Evolutionary conservation across 2,888 invertebrate genomes (phyloP), one percentile per base, ranked within the genome.

Genomic region (Hydrotaea cyrtoneurina): DNA sequence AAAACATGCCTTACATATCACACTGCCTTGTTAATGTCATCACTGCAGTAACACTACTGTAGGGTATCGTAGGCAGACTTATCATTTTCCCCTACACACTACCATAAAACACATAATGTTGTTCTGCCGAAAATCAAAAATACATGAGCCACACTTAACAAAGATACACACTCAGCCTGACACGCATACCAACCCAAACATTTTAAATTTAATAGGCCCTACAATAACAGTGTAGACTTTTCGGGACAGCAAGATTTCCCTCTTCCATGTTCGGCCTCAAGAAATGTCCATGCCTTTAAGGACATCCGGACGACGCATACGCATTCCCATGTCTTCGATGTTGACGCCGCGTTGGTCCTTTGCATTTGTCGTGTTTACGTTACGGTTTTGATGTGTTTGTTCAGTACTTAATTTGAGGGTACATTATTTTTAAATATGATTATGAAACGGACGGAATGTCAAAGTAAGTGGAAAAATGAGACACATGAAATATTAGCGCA

Each of bases 401-500:
- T 84, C 71, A 80, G 75, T 57, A 64, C 74, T 84, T 80, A 84
- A 80, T 84, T 84, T 84, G 80, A 75, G 80, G 83, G 71, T 80
- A 80, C 80, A 84, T 84, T 80, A 80, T 78, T 72, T 72, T 66
- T 75, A 78, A 84, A 78, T 78, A 80, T 78, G 78, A 80, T 80
- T 80, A 78, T 72, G 75, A 50, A 50, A 62, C 26, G 75, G 39
- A 75, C 59, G 26, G 43, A 43, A 46, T 26, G 23, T 72, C 59
- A 62, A 64, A 78, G 43, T 66, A 50, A 78, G 17, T 74, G 74
- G 21, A 75, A 26, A 53, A 76, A 39, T 13, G 36, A 69, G 0
- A 39, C 36, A 69, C 53, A 55, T 74, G 36, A 80, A 57, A 72
- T 76, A 55, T 46, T 31, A 21, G 21, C 19, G 53, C 21, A 62